phyloP scores from a whole-genome alignment of 2,888 invertebrate genomes.

The Exephanes ischioxanthus region DNA sequence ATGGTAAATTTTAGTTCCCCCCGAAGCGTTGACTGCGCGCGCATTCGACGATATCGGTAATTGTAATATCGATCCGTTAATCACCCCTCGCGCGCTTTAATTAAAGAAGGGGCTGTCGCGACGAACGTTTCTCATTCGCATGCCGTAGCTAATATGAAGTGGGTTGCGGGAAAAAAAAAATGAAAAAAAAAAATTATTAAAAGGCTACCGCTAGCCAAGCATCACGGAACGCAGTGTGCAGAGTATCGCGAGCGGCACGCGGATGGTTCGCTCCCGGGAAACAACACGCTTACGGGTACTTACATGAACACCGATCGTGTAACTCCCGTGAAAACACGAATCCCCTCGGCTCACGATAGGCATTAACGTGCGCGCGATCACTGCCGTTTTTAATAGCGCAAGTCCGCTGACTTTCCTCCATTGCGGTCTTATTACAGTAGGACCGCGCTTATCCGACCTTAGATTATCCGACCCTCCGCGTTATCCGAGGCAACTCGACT shows the following conservation, averaged over 20 bases:
- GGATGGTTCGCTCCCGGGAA: conserved; percentile 30
- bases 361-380: not conserved
- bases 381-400: not conserved
- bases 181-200: conserved; percentile 3
- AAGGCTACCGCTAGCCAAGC: conserved; percentile 18
- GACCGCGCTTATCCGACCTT: no score
- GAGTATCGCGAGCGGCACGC: conserved; percentile 37
- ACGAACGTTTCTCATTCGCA: not conserved
- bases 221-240: conserved; percentile 41
- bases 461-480: no score
- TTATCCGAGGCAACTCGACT: no score
- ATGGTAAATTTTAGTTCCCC: not conserved
- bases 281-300: conserved; percentile 34
- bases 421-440: not conserved
- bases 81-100: not conserved
- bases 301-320: conserved; percentile 47
- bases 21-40: no score
- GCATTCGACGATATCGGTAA: conserved; percentile 26
- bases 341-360: conserved; percentile 38
- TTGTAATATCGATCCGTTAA: conserved; percentile 43
- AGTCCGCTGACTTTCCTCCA: not conserved
- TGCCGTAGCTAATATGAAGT: conserved; percentile 7
- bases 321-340: conserved; percentile 47
- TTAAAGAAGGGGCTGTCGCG: not conserved
- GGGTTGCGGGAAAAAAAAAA: not conserved